These are phyloP conservation scores for Tokudaia muenninki DNA, from an alignment of 2,797 vertebrate genomes.

Conservation along the genomic window DNA sequence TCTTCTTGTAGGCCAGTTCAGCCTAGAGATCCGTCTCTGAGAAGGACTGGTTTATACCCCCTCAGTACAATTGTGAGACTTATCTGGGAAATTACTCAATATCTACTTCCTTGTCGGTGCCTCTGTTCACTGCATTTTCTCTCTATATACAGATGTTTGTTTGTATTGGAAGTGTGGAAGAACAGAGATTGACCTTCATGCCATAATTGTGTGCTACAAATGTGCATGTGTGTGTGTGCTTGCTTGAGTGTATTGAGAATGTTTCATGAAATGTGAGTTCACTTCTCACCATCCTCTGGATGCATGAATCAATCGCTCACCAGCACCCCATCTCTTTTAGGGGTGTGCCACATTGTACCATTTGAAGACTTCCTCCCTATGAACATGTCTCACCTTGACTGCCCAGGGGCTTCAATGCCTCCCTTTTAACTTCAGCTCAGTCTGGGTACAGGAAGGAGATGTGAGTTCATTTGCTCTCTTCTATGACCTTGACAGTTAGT, in stretches of 20 bases:
- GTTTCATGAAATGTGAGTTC: not conserved
- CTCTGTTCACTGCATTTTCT: not conserved
- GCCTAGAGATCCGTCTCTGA: not conserved
- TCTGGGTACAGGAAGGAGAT: not conserved
- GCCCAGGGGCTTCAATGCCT: not conserved
- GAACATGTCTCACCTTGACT: not conserved
- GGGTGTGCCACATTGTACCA: not conserved
- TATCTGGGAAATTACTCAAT: not conserved
- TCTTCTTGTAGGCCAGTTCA: not conserved
- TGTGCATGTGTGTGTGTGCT: not conserved
- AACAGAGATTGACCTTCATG: not conserved
- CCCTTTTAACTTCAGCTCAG: not conserved
- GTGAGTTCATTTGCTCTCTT: not conserved
- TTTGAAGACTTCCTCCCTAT: not conserved
- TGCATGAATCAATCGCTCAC: not conserved
- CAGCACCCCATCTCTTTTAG: not conserved
- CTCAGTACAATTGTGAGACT: not conserved
- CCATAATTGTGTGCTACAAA: not conserved
- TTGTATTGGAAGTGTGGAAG: not conserved
- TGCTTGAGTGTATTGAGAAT: no score
- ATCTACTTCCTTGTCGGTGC: not conserved
- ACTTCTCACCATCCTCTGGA: not conserved
- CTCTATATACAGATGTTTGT: not conserved
- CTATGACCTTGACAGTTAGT: not conserved
- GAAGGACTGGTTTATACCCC: not conserved